Evolutionary conservation across 1,140 invertebrate genomes (phyloP), one percentile per base, ranked within the genome.

Genomic region (Chironomus striatipennis): DNA sequence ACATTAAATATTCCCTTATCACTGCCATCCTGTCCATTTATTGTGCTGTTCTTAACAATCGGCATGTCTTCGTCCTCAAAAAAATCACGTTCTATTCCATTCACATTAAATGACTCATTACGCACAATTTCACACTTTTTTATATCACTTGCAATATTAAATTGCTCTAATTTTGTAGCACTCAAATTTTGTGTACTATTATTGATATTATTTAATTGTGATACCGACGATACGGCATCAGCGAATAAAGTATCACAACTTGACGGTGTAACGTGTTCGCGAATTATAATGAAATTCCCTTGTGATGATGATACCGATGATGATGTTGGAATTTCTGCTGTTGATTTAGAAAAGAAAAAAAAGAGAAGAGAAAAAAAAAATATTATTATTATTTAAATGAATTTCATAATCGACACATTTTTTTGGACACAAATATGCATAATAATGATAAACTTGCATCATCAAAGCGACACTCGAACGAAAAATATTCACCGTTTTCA

Each of bases 401-500:
- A 70, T 70, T 70, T 20, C 65, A 70, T 21, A 70, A 70, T 70
- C 65, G 65, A 70, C 17, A 70, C 20, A 21, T 70, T 70, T 70
- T 21, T 20, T 17, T 7, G 65, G 47, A 57, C 12, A 15, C 24
- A 34, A 34, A 34, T 34, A 57, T 57, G 47, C n/a, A n/a, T 57
- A 12, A n/a, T 57, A 57, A 57, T 57, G n/a, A 57, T 57, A 70
- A 70, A 70, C 65, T 20, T 70, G 47, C 47, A 57, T 57, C 47
- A 57, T 57, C 47, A 57, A 12, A 57, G 47, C 47, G 47, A 57
- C 47, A 57, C 65, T 57, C 47, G n/a, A 57, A n/a, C n/a, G 2
- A 70, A 70, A 70, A 70, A 70, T 70, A 21, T 18, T 70, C 65
- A 70, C 65, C 18, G 18, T 70, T 70, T 70, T 70, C 65, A 70